Conservation (phyloP, 2,113 vertebrate species). For the Patagioenas fasciata region DNA sequence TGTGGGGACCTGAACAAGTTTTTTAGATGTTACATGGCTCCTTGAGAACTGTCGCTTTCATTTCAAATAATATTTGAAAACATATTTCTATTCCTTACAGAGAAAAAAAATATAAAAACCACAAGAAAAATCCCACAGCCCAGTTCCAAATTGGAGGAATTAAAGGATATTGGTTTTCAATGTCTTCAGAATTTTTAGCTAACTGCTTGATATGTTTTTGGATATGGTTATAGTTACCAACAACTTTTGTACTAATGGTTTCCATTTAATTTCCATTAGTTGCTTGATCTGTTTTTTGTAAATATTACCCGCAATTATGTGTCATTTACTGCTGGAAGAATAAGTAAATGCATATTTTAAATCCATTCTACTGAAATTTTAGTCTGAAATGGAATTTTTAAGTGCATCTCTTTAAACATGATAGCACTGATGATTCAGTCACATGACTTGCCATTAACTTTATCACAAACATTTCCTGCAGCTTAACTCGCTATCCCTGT, state of each 20-base stretch:
- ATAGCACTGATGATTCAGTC: conserved; percentile 45
- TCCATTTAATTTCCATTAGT: conserved; percentile 35
- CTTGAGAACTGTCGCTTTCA: not conserved
- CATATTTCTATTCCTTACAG: not conserved
- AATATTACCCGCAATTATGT: conserved; percentile 57
- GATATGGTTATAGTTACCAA: not conserved
- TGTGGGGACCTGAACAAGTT: not conserved
- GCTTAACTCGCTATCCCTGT: conserved; percentile 31
- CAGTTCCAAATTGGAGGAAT: not conserved
- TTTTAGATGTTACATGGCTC: not conserved
- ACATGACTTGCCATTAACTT: conserved; percentile 52
- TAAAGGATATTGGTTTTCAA: not conserved
- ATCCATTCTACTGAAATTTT: conserved; percentile 55
- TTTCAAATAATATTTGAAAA: not conserved
- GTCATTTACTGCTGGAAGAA: conserved; percentile 56
- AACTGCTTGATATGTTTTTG: not conserved
- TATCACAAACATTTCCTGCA: conserved; percentile 54
- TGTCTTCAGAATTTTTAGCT: not conserved
- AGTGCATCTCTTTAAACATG: conserved; percentile 49
- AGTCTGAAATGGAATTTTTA: conserved; percentile 51
- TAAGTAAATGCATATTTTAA: conserved; percentile 39
- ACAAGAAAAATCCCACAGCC: not conserved
- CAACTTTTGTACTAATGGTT: conserved; percentile 20
- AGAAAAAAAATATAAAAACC: not conserved
- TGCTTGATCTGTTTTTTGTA: conserved; percentile 53